Conservation (phyloP, 2,888 invertebrate species). For the Leistus spinibarbis region DNA sequence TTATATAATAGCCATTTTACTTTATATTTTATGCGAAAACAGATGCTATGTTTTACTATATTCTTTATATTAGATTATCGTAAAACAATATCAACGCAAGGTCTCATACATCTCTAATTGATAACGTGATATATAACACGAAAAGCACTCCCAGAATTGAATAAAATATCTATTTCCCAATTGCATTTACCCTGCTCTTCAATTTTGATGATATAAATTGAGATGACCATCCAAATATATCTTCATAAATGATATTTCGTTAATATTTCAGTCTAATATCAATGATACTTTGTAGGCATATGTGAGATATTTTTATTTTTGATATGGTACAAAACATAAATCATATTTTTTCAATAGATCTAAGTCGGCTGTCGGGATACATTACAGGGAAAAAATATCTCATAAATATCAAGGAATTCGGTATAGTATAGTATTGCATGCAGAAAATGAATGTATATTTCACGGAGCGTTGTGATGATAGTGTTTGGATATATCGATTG, state of each 20-base stretch:
- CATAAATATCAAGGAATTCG: slow-evolving; percentile 26
- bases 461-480: slow-evolving; percentile 24
- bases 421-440: slow-evolving; percentile 6
- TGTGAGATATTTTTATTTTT: slow-evolving; percentile 18
- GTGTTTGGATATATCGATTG: slow-evolving; percentile 32
- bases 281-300: slow-evolving; percentile 1
- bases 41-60: too few species aligned
- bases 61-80: too few species aligned
- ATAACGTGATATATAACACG: too few species aligned
- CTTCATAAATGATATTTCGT: background rate
- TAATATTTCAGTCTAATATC: slow-evolving; percentile 37
- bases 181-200: too few species aligned
- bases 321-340: slow-evolving; percentile 30
- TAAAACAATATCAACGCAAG: too few species aligned
- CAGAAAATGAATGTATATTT: slow-evolving; percentile 28
- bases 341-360: slow-evolving; percentile 28
- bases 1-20: too few species aligned
- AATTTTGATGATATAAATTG: too few species aligned
- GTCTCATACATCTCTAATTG: too few species aligned
- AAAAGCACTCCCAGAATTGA: too few species aligned
- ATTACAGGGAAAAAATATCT: slow-evolving; percentile 28
- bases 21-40: too few species aligned
- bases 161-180: too few species aligned
- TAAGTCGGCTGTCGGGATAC: slow-evolving; percentile 31
- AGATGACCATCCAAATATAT: too few species aligned